Percentiles rank a stretch among this genome's conserved stretches.
These are phyloP conservation scores for Myotis planiceps DNA, from an alignment of 2,797 vertebrate species.

Conservation along the genomic window DNA sequence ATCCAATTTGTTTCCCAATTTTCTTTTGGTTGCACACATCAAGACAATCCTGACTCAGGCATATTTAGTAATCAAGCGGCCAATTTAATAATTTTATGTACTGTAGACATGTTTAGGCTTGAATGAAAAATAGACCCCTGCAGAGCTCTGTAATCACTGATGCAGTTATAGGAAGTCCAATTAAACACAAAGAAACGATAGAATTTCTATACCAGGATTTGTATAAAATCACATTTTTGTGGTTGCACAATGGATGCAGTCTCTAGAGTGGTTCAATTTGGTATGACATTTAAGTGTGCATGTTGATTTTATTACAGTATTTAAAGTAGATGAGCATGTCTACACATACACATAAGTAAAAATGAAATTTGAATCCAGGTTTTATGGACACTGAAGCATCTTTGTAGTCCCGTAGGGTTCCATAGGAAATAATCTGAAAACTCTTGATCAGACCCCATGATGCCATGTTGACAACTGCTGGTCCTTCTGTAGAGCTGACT, in stretches of 20 bases:
- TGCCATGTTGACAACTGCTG: neutral
- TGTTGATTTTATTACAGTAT: neutral
- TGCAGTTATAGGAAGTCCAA: neutral
- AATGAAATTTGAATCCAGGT: neutral
- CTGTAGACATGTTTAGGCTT: neutral
- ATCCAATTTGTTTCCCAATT: slow-evolving; percentile 12
- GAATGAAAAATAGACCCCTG: neutral
- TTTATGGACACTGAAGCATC: neutral
- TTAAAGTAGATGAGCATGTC: neutral
- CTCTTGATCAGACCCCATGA: neutral
- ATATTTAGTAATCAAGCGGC: neutral
- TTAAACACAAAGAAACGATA: neutral
- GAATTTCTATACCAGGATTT: slow-evolving; percentile 15
- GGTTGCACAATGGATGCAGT: neutral
- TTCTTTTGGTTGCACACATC: slow-evolving; percentile 10
- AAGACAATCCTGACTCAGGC: neutral
- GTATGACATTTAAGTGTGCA: neutral
- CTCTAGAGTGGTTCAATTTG: slow-evolving; percentile 7
- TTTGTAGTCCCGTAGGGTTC: neutral
- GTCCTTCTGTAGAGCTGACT: neutral
- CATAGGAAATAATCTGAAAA: neutral
- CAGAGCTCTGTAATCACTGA: neutral
- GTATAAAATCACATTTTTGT: slow-evolving; percentile 25
- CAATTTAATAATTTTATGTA: slow-evolving; percentile 36
- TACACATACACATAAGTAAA: neutral